Conservation (phyloP, 2,797 vertebrate genomes). For the Poecilia velifera region DNA sequence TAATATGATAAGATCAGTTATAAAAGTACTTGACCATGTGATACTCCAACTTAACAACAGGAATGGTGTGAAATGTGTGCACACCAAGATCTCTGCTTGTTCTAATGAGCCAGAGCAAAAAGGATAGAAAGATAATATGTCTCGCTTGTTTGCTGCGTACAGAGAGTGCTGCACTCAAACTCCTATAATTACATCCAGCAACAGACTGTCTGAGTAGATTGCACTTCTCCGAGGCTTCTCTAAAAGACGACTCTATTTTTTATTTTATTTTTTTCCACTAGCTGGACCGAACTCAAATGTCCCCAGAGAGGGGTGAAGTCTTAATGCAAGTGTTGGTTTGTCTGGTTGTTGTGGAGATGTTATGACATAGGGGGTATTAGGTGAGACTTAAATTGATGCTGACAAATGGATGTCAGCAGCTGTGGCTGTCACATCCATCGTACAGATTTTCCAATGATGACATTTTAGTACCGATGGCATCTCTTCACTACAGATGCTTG, state of each 20-base stretch:
- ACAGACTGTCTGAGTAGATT: slow-evolving; percentile 15
- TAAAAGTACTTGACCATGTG: neutral
- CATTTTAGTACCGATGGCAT: slow-evolving; percentile 14
- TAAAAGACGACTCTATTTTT: slow-evolving; percentile 38
- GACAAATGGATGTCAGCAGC: slow-evolving; percentile 59
- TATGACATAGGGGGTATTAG: slow-evolving; percentile 48
- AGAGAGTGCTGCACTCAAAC: neutral
- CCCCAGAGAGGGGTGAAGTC: slow-evolving; percentile 50
- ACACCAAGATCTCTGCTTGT: neutral
- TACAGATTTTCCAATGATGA: slow-evolving; percentile 27
- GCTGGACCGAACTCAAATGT: slow-evolving; percentile 26
- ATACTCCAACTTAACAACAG: neutral
- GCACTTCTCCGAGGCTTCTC: slow-evolving; percentile 23
- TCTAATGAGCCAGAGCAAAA: neutral
- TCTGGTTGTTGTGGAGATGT: slow-evolving; percentile 53
- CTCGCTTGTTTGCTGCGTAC: neutral
- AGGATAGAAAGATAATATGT: slow-evolving; percentile 2
- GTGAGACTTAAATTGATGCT: slow-evolving; percentile 48
- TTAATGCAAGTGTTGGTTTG: slow-evolving; percentile 37
- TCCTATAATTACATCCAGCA: slow-evolving; percentile 16
- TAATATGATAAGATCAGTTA: neutral
- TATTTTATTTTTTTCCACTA: slow-evolving; percentile 27
- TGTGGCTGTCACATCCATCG: slow-evolving; percentile 33
- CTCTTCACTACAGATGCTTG: slow-evolving; percentile 15
- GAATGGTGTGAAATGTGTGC: neutral